Evolutionary conservation across 2,888 invertebrate genomes (phyloP).

Genomic region (Cactoblastis cactorum): DNA sequence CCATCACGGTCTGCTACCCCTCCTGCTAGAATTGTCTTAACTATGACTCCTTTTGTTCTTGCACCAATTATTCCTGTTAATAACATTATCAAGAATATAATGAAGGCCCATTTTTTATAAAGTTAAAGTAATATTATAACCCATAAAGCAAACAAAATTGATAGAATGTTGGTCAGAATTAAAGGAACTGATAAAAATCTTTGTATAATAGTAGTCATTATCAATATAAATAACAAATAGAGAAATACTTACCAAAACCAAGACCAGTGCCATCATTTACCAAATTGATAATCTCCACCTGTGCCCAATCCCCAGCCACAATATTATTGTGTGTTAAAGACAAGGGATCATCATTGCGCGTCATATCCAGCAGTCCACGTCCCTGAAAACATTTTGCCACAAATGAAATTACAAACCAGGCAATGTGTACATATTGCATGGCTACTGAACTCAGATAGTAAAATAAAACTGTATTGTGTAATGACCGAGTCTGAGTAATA

Average conservation of each 20-base stretch:
- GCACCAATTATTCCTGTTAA: slow-evolving; percentile 92
- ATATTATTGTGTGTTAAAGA: slow-evolving; percentile 63
- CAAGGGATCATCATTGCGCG: slow-evolving; percentile 75
- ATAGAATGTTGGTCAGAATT: too few species aligned
- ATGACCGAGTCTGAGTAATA: neutral
- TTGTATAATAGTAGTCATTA: too few species aligned
- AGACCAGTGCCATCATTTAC: slow-evolving; percentile 98
- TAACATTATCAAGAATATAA: too few species aligned
- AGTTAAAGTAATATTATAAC: too few species aligned
- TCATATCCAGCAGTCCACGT: slow-evolving; percentile 84
- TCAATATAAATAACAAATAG: neutral
- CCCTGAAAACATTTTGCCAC: slow-evolving; percentile 32
- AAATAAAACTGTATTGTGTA: neutral
- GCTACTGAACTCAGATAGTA: neutral
- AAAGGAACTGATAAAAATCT: too few species aligned
- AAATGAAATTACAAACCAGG: slow-evolving; percentile 2
- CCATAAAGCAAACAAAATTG: too few species aligned
- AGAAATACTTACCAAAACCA: slow-evolving; percentile 87
- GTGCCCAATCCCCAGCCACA: slow-evolving; percentile 94
- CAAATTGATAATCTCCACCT: slow-evolving; percentile 98
- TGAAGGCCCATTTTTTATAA: too few species aligned
- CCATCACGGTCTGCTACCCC: slow-evolving; percentile 98
- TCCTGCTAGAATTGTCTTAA: slow-evolving; percentile 98
- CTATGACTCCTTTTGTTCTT: slow-evolving; percentile 98
- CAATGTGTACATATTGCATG: neutral